Conservation (phyloP, 2,113 vertebrate species). For the Perca schrenkii region DNA sequence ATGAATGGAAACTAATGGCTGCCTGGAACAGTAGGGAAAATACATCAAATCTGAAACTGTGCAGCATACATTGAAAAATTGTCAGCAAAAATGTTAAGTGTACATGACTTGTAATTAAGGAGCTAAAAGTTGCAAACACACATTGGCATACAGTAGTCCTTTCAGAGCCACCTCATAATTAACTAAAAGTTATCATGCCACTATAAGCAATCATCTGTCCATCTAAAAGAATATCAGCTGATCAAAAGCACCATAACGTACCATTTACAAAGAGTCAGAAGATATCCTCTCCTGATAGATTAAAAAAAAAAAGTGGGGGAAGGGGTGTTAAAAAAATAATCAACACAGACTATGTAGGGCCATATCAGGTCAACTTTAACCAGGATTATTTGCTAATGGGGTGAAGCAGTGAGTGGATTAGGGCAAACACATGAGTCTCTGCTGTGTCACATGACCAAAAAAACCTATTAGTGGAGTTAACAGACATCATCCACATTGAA, state of each 20-base stretch:
- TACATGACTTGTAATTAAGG: not conserved
- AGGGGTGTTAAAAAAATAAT: slow-evolving; percentile 21
- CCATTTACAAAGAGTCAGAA: slow-evolving; percentile 5
- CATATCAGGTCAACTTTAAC: slow-evolving; percentile 51
- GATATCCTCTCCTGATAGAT: slow-evolving; percentile 13
- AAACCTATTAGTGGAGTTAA: slow-evolving; percentile 36
- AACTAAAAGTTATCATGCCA: not conserved
- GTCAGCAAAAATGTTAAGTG: not conserved
- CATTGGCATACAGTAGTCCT: too few species aligned
- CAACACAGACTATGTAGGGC: slow-evolving; percentile 5
- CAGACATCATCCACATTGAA: slow-evolving; percentile 3
- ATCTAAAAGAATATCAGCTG: slow-evolving; percentile 9
- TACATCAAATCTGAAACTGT: not conserved
- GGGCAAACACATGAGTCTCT: slow-evolving; percentile 41
- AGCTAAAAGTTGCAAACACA: not conserved
- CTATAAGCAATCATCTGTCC: not conserved
- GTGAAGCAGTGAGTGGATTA: slow-evolving; percentile 47
- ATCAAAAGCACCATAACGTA: slow-evolving; percentile 2
- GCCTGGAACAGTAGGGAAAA: not conserved
- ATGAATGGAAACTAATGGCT: slow-evolving; percentile 11
- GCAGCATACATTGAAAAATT: not conserved
- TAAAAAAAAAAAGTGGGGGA: not conserved
- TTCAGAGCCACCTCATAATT: not conserved
- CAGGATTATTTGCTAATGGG: slow-evolving; percentile 66
- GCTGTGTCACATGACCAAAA: slow-evolving; percentile 41